Percentiles rank a stretch among this genome's conserved stretches.
Conservation (phyloP, 2,797 vertebrate species). For the Sphenopsis melanotis region DNA sequence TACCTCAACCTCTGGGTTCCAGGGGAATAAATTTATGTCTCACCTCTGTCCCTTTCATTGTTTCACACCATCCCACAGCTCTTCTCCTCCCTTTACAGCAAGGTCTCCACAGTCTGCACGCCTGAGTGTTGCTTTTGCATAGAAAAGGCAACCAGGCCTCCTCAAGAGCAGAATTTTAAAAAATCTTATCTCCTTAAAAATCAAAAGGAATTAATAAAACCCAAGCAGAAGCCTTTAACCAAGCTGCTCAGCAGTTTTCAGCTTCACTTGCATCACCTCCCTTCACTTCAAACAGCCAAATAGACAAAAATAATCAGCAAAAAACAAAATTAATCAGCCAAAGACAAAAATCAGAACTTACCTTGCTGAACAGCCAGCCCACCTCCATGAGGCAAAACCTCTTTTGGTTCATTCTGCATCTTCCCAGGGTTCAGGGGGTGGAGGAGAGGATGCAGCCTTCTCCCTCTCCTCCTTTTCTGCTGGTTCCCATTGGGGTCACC, state of each 20-base stretch:
- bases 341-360: background rate
- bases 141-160: background rate
- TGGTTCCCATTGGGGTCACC: background rate
- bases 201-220: background rate
- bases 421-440: background rate
- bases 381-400: background rate
- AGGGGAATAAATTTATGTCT: fast-evolving
- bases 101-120: background rate
- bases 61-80: background rate
- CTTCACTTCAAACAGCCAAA: background rate
- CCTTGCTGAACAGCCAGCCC: background rate
- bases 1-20: background rate
- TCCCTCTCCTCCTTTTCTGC: background rate
- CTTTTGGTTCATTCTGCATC: background rate
- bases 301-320: background rate
- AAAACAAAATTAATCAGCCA: background rate
- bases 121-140: background rate
- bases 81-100: fast-evolving
- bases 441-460: background rate
- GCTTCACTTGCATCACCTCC: fast-evolving
- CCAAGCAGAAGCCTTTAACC: background rate
- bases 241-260: background rate
- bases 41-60: background rate
- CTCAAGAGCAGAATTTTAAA: background rate
- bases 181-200: fast-evolving